A percentile compares a stretch with the other conserved stretches of the same genome.
Conservation (phyloP, 2,797 vertebrate genomes). For the Clarias fuscus region DNA sequence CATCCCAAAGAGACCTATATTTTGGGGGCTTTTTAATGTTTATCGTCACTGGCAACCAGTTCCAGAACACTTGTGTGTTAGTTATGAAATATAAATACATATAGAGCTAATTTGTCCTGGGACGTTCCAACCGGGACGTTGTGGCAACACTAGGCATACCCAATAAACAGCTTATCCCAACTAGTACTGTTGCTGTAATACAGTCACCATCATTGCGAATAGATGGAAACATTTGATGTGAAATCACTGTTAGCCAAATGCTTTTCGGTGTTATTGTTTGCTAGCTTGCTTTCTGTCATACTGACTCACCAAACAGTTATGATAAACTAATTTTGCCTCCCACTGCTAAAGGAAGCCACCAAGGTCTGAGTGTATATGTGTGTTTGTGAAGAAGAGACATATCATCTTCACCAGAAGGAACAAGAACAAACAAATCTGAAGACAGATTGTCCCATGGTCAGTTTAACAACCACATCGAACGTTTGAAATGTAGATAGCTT, state of each 20-base stretch:
- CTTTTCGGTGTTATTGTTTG: not conserved
- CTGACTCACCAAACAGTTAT: conserved; percentile 17
- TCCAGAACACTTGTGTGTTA: too few species aligned
- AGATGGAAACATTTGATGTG: not conserved
- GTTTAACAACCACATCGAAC: not conserved
- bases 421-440: conserved; percentile 11
- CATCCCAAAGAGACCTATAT: too few species aligned
- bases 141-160: too few species aligned
- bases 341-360: conserved; percentile 13
- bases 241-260: not conserved
- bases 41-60: too few species aligned
- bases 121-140: too few species aligned
- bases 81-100: too few species aligned
- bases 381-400: conserved; percentile 19
- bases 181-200: not conserved
- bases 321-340: conserved; percentile 32
- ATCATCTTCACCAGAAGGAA: conserved; percentile 5
- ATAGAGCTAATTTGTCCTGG: too few species aligned
- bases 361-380: conserved; percentile 27
- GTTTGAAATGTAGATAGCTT: not conserved
- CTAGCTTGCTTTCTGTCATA: not conserved
- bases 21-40: too few species aligned
- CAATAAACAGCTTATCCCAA: not conserved
- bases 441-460: conserved; percentile 1
- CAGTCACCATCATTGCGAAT: not conserved